phyloP scores from a whole-genome alignment of 2,113 vertebrate genomes.

The Nesogale talazaci region DNA sequence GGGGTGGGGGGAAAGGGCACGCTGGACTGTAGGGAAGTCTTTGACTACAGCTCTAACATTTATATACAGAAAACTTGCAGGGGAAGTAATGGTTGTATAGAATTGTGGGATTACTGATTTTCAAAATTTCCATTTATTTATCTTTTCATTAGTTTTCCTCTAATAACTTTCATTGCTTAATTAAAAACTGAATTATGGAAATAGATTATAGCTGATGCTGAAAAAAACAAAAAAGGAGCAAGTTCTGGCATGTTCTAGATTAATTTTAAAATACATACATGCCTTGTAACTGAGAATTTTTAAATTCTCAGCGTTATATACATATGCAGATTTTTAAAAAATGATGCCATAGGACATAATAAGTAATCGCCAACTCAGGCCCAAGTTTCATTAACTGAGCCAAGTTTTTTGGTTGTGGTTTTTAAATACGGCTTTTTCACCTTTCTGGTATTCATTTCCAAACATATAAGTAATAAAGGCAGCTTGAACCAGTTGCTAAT shows the following conservation, averaged over 20 bases:
- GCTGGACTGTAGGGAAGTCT: neutral
- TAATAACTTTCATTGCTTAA: conserved; percentile 24
- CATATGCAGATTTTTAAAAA: neutral
- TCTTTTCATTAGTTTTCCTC: neutral
- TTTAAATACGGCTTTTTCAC: neutral
- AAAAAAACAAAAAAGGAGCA: neutral
- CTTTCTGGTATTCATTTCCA: neutral
- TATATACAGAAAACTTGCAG: neutral
- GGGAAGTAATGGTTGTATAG: neutral
- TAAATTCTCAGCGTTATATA: neutral
- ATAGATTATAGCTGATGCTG: neutral
- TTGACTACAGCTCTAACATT: neutral
- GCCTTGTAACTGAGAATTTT: neutral
- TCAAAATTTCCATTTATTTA: neutral
- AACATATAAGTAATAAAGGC: neutral
- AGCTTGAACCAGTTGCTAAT: neutral
- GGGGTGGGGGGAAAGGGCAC: neutral
- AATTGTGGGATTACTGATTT: conserved; percentile 4
- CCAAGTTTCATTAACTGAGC: neutral
- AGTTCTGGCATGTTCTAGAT: neutral
- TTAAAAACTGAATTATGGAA: conserved; percentile 15
- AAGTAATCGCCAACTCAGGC: neutral
- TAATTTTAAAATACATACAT: neutral
- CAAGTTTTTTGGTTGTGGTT: neutral
- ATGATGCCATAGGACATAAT: neutral